Conservation (phyloP, 1,140 invertebrate genomes). For the Venustaconcha ellipsiformis region DNA sequence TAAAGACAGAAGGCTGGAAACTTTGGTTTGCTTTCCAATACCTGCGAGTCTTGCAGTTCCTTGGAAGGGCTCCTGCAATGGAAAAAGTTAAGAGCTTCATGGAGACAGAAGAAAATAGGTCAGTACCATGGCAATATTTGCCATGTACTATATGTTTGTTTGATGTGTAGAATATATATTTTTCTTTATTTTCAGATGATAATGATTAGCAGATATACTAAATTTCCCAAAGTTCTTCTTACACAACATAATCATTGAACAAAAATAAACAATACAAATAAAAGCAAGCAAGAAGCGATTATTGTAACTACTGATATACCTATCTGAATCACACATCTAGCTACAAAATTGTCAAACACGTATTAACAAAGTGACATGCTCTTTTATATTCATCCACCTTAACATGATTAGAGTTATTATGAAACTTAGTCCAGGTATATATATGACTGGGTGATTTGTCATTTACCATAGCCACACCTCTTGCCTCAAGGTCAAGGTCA, state of each 20-base stretch:
- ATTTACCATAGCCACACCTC: too few relatives aligned
- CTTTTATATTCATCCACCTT: too few relatives aligned
- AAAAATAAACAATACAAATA: neutral
- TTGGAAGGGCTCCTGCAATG: constrained; percentile 41
- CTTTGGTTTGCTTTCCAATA: constrained; percentile 37
- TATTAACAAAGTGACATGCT: too few relatives aligned
- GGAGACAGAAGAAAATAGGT: constrained; percentile 42
- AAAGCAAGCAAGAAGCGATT: neutral
- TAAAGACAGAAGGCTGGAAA: constrained; percentile 35
- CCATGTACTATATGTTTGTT: neutral
- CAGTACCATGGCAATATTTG: neutral
- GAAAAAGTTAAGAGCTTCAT: constrained; percentile 40
- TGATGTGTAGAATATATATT: neutral
- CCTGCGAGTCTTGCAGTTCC: constrained; percentile 37
- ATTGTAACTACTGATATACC: too few relatives aligned
- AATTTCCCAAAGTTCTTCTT: neutral
- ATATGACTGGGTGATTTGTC: too few relatives aligned
- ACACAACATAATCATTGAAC: neutral
- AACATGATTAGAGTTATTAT: too few relatives aligned
- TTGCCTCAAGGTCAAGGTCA: too few relatives aligned
- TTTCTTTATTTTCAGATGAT: neutral
- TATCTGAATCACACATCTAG: too few relatives aligned
- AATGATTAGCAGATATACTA: neutral
- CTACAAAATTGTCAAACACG: too few relatives aligned
- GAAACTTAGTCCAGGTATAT: too few relatives aligned